These are phyloP conservation scores for Phainopepla nitens DNA, from an alignment of 2,113 vertebrate genomes.

Conservation along the genomic window DNA sequence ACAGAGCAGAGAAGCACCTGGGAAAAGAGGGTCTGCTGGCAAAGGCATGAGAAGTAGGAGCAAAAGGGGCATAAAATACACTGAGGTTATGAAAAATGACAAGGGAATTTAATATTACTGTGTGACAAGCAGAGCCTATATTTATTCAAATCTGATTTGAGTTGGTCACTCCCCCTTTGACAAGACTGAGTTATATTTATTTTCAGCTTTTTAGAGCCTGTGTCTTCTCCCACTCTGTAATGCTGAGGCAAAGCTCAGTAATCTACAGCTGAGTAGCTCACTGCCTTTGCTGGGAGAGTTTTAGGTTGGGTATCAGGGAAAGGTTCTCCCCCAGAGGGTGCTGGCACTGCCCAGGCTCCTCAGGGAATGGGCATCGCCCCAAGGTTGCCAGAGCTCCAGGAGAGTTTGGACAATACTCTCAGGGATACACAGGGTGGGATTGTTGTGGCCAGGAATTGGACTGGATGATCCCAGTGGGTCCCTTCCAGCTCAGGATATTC, in stretches of 20 bases:
- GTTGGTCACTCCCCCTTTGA: neutral
- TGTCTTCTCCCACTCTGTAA: neutral
- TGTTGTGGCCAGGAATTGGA: neutral
- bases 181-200: neutral
- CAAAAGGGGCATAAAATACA: neutral
- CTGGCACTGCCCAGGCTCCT: neutral
- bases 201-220: neutral
- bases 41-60: neutral
- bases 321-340: neutral
- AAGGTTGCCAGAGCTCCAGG: neutral
- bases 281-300: neutral
- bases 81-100: neutral
- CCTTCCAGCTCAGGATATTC: neutral
- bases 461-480: neutral
- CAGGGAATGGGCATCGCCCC: neutral
- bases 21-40: neutral
- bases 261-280: neutral
- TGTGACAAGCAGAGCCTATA: neutral
- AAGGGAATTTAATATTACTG: neutral
- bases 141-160: neutral
- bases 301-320: neutral
- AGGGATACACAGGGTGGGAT: neutral
- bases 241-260: neutral
- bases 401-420: fast-evolving
- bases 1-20: neutral